phyloP scores from a whole-genome alignment of 2,797 vertebrate genomes.

The Micropoecilia bifurca region DNA sequence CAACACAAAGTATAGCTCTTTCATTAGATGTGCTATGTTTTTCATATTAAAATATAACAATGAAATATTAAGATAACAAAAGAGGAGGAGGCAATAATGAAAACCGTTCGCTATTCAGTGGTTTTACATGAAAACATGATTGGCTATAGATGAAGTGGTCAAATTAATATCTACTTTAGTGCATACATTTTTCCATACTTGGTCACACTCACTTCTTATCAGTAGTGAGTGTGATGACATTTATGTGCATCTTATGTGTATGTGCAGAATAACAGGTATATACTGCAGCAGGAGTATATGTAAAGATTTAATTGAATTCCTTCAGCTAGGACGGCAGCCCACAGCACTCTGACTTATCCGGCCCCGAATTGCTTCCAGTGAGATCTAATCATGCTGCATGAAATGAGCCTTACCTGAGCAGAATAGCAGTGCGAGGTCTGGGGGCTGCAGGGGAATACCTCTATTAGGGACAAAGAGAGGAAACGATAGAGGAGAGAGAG shows the following conservation, averaged over 20 bases:
- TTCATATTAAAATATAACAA: constrained; percentile 37
- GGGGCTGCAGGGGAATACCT: constrained; percentile 69
- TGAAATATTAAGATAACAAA: constrained; percentile 7
- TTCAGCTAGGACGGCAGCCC: constrained; percentile 60
- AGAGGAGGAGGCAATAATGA: not conserved
- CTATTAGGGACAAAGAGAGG: constrained; percentile 62
- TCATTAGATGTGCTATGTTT: constrained; percentile 40
- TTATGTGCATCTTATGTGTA: constrained; percentile 9
- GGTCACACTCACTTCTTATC: not conserved
- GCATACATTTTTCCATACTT: constrained; percentile 5
- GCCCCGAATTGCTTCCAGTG: constrained; percentile 72
- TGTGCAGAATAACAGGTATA: constrained; percentile 40
- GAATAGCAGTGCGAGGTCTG: constrained; percentile 58
- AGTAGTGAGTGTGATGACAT: constrained; percentile 13
- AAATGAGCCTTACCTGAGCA: constrained; percentile 77
- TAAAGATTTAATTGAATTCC: constrained; percentile 78
- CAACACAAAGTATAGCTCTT: constrained; percentile 41
- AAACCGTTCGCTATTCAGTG: constrained; percentile 7
- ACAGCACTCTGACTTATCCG: constrained; percentile 66
- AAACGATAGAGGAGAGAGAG: constrained; percentile 36
- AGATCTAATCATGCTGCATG: constrained; percentile 82
- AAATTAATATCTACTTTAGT: constrained; percentile 2
- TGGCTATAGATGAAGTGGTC: constrained; percentile 1
- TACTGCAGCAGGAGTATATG: constrained; percentile 42
- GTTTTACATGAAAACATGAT: not conserved